phyloP scores from a whole-genome alignment of 2,113 vertebrate genomes.

The Cheirogaleus medius region DNA sequence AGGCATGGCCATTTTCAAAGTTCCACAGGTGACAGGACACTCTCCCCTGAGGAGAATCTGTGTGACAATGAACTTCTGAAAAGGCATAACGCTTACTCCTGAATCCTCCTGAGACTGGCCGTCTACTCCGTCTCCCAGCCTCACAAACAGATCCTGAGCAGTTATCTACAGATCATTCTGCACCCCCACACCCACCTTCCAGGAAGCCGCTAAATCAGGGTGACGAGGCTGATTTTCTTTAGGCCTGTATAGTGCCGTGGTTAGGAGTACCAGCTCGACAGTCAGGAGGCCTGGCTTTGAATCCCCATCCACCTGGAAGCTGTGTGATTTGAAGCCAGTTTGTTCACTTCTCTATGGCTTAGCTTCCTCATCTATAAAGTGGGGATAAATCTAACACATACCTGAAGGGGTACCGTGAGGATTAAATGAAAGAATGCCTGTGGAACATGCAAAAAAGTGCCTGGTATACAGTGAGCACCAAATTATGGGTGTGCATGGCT shows the following conservation, averaged over 20 bases:
- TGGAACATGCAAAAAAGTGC: background rate
- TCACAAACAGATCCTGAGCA: background rate
- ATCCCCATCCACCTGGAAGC: background rate
- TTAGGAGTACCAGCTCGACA: background rate
- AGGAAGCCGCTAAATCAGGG: background rate
- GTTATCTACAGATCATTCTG: background rate
- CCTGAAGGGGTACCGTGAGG: background rate
- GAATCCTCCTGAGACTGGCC: background rate
- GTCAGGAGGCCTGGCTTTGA: background rate
- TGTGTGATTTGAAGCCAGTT: background rate
- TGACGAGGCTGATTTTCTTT: background rate
- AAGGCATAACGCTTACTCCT: background rate
- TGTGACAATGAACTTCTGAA: background rate
- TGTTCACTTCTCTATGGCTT: background rate
- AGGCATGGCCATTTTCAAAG: background rate
- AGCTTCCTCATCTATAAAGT: background rate
- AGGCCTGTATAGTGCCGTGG: accelerated
- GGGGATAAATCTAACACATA: background rate
- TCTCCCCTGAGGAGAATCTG: background rate
- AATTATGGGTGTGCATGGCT: background rate
- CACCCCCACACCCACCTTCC: background rate
- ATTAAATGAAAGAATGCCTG: background rate
- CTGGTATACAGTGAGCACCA: background rate
- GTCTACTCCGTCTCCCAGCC: accelerated
- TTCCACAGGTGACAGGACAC: background rate